These are phyloP conservation scores for Tachuris rubrigastra DNA, from an alignment of 2,113 vertebrate genomes.

Conservation along the genomic window DNA sequence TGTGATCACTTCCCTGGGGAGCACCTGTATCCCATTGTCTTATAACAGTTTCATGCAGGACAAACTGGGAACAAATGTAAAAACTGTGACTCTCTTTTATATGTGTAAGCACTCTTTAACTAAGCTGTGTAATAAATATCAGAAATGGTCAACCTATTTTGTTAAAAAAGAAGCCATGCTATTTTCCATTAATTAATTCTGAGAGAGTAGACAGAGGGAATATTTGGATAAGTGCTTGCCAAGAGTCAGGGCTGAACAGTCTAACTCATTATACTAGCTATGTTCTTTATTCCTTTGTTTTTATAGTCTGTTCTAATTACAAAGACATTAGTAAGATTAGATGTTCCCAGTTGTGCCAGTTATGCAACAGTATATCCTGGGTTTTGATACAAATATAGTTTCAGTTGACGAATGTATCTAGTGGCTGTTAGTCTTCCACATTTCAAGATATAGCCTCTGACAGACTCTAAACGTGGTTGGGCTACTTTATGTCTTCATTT, in stretches of 20 bases:
- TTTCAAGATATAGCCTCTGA: neutral
- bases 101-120: neutral
- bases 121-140: neutral
- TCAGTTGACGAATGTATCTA: neutral
- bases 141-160: neutral
- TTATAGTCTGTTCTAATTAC: neutral
- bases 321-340: slow-evolving; percentile 6
- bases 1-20: neutral
- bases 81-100: neutral
- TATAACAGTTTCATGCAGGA: neutral
- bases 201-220: neutral
- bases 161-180: neutral
- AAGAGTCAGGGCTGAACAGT: slow-evolving; percentile 9
- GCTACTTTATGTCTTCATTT: neutral
- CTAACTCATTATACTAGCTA: neutral
- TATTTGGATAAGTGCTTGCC: slow-evolving; percentile 22
- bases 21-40: neutral
- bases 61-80: neutral
- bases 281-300: slow-evolving; percentile 22
- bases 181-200: neutral
- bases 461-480: neutral
- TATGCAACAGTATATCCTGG: neutral
- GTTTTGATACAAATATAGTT: neutral
- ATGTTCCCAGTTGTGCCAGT: neutral
- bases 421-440: neutral